A percentile compares a stretch with the other conserved stretches of the same genome.
Conservation (phyloP, 92 coral and sea anemone species). For the Anthopleura xanthogrammica region DNA sequence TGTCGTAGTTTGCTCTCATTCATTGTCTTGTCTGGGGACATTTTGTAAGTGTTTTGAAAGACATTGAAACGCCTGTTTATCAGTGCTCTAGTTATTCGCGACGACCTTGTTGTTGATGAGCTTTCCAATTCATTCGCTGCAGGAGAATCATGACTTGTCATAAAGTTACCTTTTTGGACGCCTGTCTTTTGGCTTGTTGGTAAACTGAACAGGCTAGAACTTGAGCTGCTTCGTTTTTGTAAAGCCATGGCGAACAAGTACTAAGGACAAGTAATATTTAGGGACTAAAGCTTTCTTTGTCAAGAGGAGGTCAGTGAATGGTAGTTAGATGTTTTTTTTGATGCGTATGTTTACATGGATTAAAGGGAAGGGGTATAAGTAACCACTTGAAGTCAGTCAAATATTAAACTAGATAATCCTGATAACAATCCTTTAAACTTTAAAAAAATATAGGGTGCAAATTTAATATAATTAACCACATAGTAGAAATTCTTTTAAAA, state of each 20-base stretch:
- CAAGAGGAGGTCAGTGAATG: background rate
- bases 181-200: constrained; percentile 53
- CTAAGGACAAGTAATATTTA: background rate
- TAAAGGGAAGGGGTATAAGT: background rate
- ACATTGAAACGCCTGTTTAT: background rate
- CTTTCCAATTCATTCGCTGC: constrained; percentile 52
- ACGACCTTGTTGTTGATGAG: constrained; percentile 41
- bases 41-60: constrained; percentile 72
- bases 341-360: background rate
- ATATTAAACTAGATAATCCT: background rate
- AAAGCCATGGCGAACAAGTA: constrained; percentile 14
- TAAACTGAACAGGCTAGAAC: constrained; percentile 69
- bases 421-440: background rate
- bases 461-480: too few relatives aligned
- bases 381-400: background rate
- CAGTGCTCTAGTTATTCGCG: constrained; percentile 32
- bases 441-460: too few relatives aligned
- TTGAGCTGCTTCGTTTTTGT: constrained; percentile 61
- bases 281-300: background rate
- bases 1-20: constrained; percentile 51
- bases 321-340: background rate
- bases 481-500: too few relatives aligned
- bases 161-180: constrained; percentile 59
- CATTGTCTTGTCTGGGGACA: constrained; percentile 71
- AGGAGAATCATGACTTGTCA: constrained; percentile 73